phyloP scores from a whole-genome alignment of 2,797 vertebrate genomes.

The Clamator glandarius region DNA sequence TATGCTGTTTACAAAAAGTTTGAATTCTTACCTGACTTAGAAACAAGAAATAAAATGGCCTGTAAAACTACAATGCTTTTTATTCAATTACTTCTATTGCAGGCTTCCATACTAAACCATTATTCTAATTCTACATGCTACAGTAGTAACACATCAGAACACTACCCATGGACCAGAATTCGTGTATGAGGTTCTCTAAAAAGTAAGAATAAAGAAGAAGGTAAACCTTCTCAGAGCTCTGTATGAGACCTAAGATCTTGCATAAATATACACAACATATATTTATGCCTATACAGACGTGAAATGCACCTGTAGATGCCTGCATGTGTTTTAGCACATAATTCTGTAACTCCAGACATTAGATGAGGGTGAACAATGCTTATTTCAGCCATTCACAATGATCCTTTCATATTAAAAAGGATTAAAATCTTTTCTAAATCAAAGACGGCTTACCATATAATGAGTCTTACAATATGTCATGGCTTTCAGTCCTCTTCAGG shows the following conservation, averaged over 20 bases:
- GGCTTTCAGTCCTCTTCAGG: conserved; percentile 4
- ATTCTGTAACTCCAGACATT: not conserved
- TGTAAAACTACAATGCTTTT: not conserved
- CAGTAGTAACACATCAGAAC: not conserved
- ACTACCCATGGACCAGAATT: not conserved
- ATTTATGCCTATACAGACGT: not conserved
- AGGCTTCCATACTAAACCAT: not conserved
- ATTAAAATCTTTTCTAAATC: conserved; percentile 35
- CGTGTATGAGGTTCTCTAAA: not conserved
- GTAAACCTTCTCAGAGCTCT: not conserved
- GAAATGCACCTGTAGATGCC: not conserved
- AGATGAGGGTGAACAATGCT: not conserved
- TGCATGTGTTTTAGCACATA: not conserved
- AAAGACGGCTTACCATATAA: not conserved
- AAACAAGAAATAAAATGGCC: not conserved
- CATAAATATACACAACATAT: not conserved
- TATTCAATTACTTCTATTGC: not conserved
- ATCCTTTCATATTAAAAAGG: conserved; percentile 24
- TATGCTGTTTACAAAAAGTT: conserved; percentile 16
- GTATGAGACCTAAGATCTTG: not conserved
- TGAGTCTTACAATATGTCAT: not conserved
- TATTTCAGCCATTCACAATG: conserved; percentile 24
- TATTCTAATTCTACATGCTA: not conserved
- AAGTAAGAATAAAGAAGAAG: not conserved
- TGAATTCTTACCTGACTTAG: not conserved